Conservation (phyloP, 2,888 invertebrate species). For the Platycheirus albimanus region DNA sequence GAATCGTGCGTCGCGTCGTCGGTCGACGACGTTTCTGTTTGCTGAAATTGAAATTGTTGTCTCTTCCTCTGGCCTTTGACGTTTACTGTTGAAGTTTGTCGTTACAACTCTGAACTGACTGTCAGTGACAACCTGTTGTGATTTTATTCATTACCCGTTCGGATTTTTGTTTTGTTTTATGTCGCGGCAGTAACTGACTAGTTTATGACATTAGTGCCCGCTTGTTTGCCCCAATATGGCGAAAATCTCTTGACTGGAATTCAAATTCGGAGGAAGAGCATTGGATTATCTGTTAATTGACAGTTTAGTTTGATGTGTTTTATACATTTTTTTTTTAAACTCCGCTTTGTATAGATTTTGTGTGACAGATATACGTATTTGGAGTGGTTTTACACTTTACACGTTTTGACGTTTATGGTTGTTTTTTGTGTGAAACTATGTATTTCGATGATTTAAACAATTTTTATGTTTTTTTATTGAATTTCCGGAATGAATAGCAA, state of each 20-base stretch:
- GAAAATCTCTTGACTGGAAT: conserved; percentile 74
- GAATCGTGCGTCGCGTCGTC: conserved; percentile 19
- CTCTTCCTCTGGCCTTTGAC: conserved; percentile 61
- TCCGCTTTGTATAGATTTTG: conserved; percentile 7
- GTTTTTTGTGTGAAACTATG: not conserved
- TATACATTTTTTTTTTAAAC: no score
- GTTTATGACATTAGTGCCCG: conserved; percentile 58
- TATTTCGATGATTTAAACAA: conserved; percentile 36
- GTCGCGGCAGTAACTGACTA: conserved; percentile 13
- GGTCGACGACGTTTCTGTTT: no score
- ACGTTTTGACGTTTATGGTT: conserved; percentile 58
- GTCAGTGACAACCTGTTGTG: conserved; percentile 66
- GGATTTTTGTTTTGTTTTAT: conserved; percentile 1
- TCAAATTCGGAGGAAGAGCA: conserved; percentile 73
- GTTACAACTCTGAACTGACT: conserved; percentile 58
- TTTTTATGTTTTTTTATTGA: conserved; percentile 21
- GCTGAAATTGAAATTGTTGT: no score
- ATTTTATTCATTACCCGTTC: conserved; percentile 48
- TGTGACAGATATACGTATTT: conserved; percentile 45
- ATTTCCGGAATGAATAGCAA: conserved; percentile 30
- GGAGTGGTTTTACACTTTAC: conserved; percentile 62
- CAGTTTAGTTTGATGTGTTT: conserved; percentile 66
- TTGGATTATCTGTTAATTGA: conserved; percentile 69
- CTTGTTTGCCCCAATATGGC: conserved; percentile 64
- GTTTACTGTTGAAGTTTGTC: conserved; percentile 30